A percentile compares a stretch with the other conserved stretches of the same genome.
These are phyloP conservation scores for Ormia ochracea DNA, from an alignment of 2,888 invertebrate genomes.

Conservation along the genomic window DNA sequence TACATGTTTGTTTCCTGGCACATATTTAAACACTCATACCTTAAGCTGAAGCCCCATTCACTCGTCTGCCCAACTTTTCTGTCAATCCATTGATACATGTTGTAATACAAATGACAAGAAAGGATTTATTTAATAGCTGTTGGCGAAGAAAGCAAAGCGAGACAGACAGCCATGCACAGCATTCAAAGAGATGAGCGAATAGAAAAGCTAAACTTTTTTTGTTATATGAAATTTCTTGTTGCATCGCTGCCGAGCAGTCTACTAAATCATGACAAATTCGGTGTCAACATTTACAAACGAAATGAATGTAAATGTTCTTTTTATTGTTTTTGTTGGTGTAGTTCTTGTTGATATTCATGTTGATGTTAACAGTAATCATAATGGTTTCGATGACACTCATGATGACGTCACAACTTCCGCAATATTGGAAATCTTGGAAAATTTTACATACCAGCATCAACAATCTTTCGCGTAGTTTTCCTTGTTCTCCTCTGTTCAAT, in stretches of 20 bases:
- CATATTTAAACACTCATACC: neutral
- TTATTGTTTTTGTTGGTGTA: too few relatives aligned
- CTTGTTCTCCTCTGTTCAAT: neutral
- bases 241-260: conserved; percentile 8
- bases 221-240: neutral
- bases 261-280: conserved; percentile 21
- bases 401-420: conserved; percentile 37
- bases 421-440: conserved; percentile 6
- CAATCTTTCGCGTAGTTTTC: neutral
- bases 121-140: conserved; percentile 48
- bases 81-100: conserved; percentile 45
- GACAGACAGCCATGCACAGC: neutral
- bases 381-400: neutral
- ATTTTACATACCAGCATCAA: neutral
- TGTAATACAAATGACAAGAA: conserved; percentile 38
- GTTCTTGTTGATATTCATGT: too few relatives aligned
- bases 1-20: neutral
- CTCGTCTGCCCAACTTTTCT: neutral
- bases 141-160: conserved; percentile 16
- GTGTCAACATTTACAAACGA: conserved; percentile 9
- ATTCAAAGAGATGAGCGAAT: conserved; percentile 4
- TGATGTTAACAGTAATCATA: neutral
- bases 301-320: neutral
- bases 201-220: conserved; percentile 14
- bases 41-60: conserved; percentile 17